These are phyloP conservation scores for Lypha dubia DNA, from an alignment of 2,888 invertebrate species.

Conservation along the genomic window DNA sequence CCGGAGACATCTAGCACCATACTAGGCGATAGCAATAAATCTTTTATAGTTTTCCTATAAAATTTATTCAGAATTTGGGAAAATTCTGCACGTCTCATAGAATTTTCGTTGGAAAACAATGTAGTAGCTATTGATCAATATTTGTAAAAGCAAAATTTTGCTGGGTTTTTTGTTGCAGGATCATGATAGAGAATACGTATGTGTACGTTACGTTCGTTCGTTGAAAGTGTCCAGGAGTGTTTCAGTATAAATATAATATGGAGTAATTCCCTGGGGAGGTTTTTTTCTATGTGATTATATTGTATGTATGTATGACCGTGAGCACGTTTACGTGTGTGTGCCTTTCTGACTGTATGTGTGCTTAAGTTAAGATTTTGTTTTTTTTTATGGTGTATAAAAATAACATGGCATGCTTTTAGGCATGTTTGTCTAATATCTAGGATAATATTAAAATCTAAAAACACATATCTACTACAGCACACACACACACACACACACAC, in stretches of 20 bases:
- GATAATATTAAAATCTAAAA: slow-evolving; percentile 59
- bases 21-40: too few species aligned
- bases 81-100: too few species aligned
- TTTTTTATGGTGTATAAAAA: slow-evolving; percentile 60
- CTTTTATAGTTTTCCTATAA: too few species aligned
- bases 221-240: background rate
- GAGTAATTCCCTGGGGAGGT: slow-evolving; percentile 51
- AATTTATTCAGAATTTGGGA: too few species aligned
- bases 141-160: too few species aligned
- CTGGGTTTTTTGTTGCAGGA: background rate
- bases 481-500: background rate
- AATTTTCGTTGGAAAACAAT: too few species aligned
- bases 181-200: background rate
- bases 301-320: too few species aligned
- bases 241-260: slow-evolving; percentile 12
- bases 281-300: slow-evolving; percentile 15
- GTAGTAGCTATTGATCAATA: too few species aligned
- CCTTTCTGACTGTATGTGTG: background rate
- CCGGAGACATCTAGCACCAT: too few species aligned
- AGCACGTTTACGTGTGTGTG: background rate
- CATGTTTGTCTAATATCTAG: slow-evolving; percentile 68
- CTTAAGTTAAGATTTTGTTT: slow-evolving; percentile 39
- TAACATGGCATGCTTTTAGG: slow-evolving; percentile 66
- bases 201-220: too few species aligned
- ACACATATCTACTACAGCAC: background rate